Evolutionary conservation across 2,113 vertebrate genomes (phyloP).

Genomic region (Tragulus kanchil): DNA sequence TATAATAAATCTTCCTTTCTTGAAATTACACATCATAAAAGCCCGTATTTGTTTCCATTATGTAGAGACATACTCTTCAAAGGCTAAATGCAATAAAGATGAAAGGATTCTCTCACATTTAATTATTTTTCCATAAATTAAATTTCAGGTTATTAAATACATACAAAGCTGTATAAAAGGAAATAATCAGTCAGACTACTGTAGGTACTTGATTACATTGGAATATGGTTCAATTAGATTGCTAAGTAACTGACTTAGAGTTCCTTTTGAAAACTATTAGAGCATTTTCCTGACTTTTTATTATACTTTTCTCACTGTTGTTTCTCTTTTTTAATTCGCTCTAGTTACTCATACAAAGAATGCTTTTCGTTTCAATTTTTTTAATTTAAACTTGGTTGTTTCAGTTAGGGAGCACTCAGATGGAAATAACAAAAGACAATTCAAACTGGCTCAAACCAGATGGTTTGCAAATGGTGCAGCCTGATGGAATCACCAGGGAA

Average conservation of each 20-base stretch:
- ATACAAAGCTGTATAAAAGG: constrained; percentile 56
- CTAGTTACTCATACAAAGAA: neutral
- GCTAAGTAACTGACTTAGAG: constrained; percentile 27
- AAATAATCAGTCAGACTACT: constrained; percentile 65
- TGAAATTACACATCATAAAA: constrained; percentile 56
- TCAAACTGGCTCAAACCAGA: constrained; percentile 50
- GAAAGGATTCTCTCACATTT: constrained; percentile 52
- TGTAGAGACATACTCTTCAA: constrained; percentile 32
- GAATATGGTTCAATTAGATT: constrained; percentile 70
- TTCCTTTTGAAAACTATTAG: constrained; percentile 40
- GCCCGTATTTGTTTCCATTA: constrained; percentile 58
- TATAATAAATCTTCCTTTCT: constrained; percentile 10
- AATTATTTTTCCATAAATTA: constrained; percentile 75
- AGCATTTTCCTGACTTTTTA: constrained; percentile 55
- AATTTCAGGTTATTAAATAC: constrained; percentile 44
- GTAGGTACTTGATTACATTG: constrained; percentile 72
- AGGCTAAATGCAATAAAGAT: constrained; percentile 67
- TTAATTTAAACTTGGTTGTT: constrained; percentile 23
- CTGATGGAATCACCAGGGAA: constrained; percentile 10
- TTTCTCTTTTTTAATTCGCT: constrained; percentile 37
- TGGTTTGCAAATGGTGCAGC: constrained; percentile 31
- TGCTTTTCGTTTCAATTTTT: neutral
- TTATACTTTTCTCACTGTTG: neutral
- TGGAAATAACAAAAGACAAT: constrained; percentile 50
- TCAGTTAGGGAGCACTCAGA: constrained; percentile 23